Conservation (phyloP, 2,797 vertebrate genomes). For the Gymnocypris eckloni region DNA sequence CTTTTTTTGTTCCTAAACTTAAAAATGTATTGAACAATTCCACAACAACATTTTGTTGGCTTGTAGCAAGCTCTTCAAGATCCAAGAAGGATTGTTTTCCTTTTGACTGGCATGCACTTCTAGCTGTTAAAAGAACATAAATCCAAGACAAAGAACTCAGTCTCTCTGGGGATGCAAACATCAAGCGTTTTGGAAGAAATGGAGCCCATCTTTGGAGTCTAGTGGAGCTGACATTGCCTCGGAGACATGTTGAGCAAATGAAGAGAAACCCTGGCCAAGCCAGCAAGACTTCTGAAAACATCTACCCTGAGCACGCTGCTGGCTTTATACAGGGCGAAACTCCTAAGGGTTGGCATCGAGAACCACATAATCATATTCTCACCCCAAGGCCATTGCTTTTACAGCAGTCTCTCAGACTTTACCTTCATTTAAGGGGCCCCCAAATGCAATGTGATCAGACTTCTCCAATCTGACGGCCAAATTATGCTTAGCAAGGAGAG, state of each 20-base stretch:
- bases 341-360: slow-evolving; percentile 44
- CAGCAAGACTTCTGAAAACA: slow-evolving; percentile 59
- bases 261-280: slow-evolving; percentile 65
- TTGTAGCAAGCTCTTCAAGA: slow-evolving; percentile 19
- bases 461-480: slow-evolving; percentile 65
- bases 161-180: slow-evolving; percentile 36
- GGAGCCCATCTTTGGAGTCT: slow-evolving; percentile 51
- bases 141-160: slow-evolving; percentile 37
- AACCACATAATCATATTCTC: slow-evolving; percentile 49
- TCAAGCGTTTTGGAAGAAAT: slow-evolving; percentile 26
- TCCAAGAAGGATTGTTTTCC: slow-evolving; percentile 40
- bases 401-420: slow-evolving; percentile 45
- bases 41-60: slow-evolving; percentile 56
- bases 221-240: slow-evolving; percentile 68
- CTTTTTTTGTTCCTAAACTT: slow-evolving; percentile 52
- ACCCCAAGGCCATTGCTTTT: slow-evolving; percentile 47
- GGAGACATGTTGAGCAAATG: slow-evolving; percentile 56
- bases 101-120: slow-evolving; percentile 40
- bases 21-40: slow-evolving; percentile 60
- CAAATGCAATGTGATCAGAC: slow-evolving; percentile 65
- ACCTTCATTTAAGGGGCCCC: slow-evolving; percentile 54
- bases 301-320: slow-evolving; percentile 59
- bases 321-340: slow-evolving; percentile 38
- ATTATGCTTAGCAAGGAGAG: slow-evolving; percentile 62
- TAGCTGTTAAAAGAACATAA: slow-evolving; percentile 13